Conservation (phyloP, 2,113 vertebrate species). For the Clinocottus analis region DNA sequence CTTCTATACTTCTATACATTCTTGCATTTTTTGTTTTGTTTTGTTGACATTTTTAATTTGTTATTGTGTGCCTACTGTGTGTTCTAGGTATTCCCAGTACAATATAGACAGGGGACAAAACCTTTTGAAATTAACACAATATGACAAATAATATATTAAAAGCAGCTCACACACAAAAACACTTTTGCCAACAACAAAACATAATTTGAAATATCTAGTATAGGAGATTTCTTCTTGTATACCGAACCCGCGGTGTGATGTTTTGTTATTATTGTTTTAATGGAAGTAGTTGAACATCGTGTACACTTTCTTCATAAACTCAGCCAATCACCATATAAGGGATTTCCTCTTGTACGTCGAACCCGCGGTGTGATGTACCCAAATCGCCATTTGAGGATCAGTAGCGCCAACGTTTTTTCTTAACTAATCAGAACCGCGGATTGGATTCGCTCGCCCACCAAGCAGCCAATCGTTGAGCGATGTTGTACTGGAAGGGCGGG, state of each 20-base stretch:
- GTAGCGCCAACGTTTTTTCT: constrained; percentile 6
- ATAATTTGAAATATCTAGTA: not conserved
- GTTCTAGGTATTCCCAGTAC: not conserved
- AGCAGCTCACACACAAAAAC: not conserved
- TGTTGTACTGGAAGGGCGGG: constrained; percentile 52
- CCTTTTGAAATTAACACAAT: not conserved
- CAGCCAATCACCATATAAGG: constrained; percentile 35
- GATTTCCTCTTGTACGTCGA: constrained; percentile 58
- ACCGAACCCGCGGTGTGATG: not conserved
- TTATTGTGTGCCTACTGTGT: not conserved
- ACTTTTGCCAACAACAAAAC: not conserved
- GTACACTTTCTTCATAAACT: constrained; percentile 43
- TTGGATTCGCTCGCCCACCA: not conserved
- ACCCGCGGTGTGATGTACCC: constrained; percentile 55
- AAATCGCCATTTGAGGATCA: constrained; percentile 43
- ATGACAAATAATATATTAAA: not conserved
- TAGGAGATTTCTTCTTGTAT: not conserved
- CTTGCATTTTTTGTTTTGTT: not conserved
- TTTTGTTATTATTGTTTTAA: not conserved
- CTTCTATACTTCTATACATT: too few species aligned
- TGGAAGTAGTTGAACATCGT: constrained; percentile 28
- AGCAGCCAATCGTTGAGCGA: constrained; percentile 56
- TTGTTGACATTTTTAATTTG: not conserved
- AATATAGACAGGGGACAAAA: not conserved
- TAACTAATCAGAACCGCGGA: constrained; percentile 43